These are phyloP conservation scores for Vanessa tameamea DNA, from an alignment of 1,140 invertebrate species.

Conservation along the genomic window DNA sequence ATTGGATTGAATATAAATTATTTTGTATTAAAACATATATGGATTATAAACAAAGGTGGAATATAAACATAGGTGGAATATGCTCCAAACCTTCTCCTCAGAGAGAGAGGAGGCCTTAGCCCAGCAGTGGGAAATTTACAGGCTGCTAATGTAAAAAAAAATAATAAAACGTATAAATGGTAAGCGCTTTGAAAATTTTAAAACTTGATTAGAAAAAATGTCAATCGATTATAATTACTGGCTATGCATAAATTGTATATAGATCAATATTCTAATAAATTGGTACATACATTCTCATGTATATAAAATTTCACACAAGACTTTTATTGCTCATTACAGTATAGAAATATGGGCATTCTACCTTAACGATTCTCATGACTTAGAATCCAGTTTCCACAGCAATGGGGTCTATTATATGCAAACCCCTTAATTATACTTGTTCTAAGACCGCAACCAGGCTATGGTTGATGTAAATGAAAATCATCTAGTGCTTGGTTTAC, in stretches of 20 bases:
- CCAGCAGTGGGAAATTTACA: no score
- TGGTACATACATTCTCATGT: slow-evolving; percentile 10
- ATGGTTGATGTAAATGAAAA: slow-evolving; percentile 38
- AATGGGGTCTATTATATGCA: slow-evolving; percentile 46
- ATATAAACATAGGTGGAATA: no score
- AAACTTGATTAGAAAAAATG: background rate
- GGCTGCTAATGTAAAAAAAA: no score
- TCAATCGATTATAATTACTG: background rate
- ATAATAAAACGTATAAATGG: no score
- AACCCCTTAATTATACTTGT: slow-evolving; percentile 54
- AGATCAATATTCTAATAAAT: slow-evolving; percentile 1
- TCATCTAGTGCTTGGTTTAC: slow-evolving; percentile 19
- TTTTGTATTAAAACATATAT: no score
- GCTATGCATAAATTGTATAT: background rate
- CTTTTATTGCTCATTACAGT: slow-evolving; percentile 31
- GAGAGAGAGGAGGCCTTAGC: no score
- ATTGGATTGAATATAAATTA: no score
- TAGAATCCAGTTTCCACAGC: slow-evolving; percentile 46
- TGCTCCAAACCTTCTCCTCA: no score
- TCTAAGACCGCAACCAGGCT: slow-evolving; percentile 39
- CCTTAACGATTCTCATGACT: slow-evolving; percentile 47
- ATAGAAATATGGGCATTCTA: slow-evolving; percentile 30
- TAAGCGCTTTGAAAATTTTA: no score
- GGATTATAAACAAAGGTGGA: no score
- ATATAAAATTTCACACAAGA: slow-evolving; percentile 34